Evolutionary conservation across 2,113 vertebrate genomes (phyloP).

Genomic region (Cyphomyrus discorhynchus): DNA sequence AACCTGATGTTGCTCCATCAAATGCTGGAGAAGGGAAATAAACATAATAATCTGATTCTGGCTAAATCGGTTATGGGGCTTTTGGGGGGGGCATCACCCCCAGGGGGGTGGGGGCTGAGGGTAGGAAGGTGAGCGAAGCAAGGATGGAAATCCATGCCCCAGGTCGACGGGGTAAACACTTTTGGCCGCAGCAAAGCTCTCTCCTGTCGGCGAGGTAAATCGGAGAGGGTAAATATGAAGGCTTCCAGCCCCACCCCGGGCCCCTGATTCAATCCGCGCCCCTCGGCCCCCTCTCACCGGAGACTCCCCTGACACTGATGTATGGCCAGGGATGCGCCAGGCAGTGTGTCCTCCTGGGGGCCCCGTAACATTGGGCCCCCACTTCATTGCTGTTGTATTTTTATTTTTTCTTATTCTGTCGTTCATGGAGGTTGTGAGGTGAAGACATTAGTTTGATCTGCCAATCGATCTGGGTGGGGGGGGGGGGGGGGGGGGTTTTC

Average conservation of each 20-base stretch:
- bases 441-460: slow-evolving; percentile 56
- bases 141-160: background rate
- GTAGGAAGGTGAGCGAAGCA: background rate
- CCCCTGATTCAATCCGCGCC: slow-evolving; percentile 56
- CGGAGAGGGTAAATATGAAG: slow-evolving; percentile 43
- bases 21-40: background rate
- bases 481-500: slow-evolving; percentile 15
- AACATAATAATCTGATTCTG: background rate
- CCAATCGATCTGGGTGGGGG: slow-evolving; percentile 18
- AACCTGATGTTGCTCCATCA: background rate
- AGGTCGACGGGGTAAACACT: background rate
- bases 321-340: slow-evolving; percentile 51
- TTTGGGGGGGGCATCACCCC: background rate
- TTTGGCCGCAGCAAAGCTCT: background rate
- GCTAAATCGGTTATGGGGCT: background rate
- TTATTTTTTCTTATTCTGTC: slow-evolving; percentile 46
- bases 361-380: slow-evolving; percentile 63
- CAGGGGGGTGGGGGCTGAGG: background rate
- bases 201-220: background rate
- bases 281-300: slow-evolving; percentile 41
- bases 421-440: slow-evolving; percentile 43
- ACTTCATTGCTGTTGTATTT: slow-evolving; percentile 39
- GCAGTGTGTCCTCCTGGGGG: slow-evolving; percentile 46
- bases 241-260: slow-evolving; percentile 35
- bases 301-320: slow-evolving; percentile 64